Conservation (phyloP, 2,113 vertebrate species). For the Nibea coibor region DNA sequence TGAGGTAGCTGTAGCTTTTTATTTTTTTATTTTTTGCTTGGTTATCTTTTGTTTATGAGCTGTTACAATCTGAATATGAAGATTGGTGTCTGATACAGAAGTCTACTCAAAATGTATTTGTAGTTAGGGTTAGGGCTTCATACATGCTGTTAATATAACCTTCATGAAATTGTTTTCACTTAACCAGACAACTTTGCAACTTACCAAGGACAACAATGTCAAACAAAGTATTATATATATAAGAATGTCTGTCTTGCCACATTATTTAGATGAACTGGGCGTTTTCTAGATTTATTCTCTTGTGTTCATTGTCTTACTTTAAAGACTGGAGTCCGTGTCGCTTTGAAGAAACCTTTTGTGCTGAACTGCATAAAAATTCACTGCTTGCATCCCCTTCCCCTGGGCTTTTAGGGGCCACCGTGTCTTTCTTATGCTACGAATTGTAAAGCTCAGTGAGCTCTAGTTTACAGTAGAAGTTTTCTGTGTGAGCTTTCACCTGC, state of each 20-base stretch:
- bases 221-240: no score
- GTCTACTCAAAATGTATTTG: conserved; percentile 21
- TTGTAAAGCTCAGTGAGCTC: conserved; percentile 20
- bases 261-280: neutral
- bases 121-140: neutral
- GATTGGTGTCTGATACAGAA: conserved; percentile 18
- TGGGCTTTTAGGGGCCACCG: neutral
- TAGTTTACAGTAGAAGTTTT: conserved; percentile 18
- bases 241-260: neutral
- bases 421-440: neutral
- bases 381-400: neutral
- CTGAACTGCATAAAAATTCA: neutral
- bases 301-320: neutral
- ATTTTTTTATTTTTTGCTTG: neutral
- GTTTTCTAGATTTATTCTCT: neutral
- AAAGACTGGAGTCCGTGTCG: neutral
- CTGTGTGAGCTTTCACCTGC: neutral
- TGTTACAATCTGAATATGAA: conserved; percentile 40
- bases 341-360: conserved; percentile 8
- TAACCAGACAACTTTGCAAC: neutral
- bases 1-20: conserved; percentile 3
- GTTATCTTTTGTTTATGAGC: conserved; percentile 26
- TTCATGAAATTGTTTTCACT: neutral
- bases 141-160: conserved; percentile 2
- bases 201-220: neutral